Base-by-base conservation (phyloP, 2,797 vertebrate genomes). In the Ceryle rudis region DNA sequence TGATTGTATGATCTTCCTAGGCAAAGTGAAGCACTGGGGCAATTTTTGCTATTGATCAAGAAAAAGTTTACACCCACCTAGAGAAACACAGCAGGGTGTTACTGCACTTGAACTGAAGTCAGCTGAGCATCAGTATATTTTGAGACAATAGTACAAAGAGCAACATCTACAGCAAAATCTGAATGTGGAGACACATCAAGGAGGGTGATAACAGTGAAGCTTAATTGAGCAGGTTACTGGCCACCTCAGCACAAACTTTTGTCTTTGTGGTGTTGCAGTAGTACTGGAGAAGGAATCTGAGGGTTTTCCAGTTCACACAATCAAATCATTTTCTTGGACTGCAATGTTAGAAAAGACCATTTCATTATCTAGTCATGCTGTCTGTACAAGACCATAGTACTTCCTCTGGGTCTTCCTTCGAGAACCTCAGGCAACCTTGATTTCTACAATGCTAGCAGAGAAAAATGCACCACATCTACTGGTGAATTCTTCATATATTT, bases 401-500 rank as follows among this genome's bases (percentile, higher is more conserved):
- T 90, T 66, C 37, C 26, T 65, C 52, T 62, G n/a, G 11, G 33
- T 70, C 14, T 54, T 13, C 23, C 11, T 70, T 83, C 55, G 83
- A 54, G n/a, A 83, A 44, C 23, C 0, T 0, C 41, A 60, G 44
- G 6, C 11, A 64, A 28, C 31, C 14, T 71, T 46, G 26, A 52
- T 51, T 66, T 51, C 51, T 46, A 89, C 62, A 86, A 70, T 44
- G 51, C 9, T 39, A 20, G 8, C 54, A 78, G 42, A 82, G 44
- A 65, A 78, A 55, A 60, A 26, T 2, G 1, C 16, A 42, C 11
- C n/a, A 29, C 3, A 23, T 57, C 15, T 49, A 9, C 12, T 33
- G 4, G 8, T 55, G 28, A 66, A 26, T 55, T 83, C 39, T 73
- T 89, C 19, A 28, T 71, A 60, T 37, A 51, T 64, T 67, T 64